These are phyloP conservation scores for Nyctereutes procyonoides DNA, from an alignment of 2,113 vertebrate genomes.

Conservation along the genomic window DNA sequence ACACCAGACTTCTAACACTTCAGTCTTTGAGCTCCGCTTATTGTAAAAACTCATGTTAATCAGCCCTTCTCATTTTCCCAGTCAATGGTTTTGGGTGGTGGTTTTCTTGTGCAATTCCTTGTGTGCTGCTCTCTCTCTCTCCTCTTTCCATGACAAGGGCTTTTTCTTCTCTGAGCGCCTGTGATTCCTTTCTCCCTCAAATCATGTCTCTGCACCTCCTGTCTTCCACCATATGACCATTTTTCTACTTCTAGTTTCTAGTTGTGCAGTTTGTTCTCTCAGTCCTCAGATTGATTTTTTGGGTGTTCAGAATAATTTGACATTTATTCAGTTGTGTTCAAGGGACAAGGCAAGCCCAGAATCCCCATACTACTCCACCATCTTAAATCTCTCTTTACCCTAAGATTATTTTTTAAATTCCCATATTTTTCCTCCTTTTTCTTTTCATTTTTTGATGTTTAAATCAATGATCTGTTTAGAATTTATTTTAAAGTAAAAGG, in stretches of 20 bases:
- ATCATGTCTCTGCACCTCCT: not conserved
- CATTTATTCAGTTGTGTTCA: not conserved
- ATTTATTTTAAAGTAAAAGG: slow-evolving; percentile 3
- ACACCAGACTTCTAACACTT: not conserved
- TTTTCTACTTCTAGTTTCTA: not conserved
- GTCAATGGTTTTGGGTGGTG: not conserved
- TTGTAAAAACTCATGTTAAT: not conserved
- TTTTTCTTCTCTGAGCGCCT: not conserved
- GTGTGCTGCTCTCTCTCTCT: not conserved
- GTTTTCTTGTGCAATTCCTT: not conserved
- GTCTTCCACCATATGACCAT: not conserved
- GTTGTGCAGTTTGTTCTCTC: not conserved
- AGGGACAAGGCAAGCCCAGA: not conserved
- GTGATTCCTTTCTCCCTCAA: not conserved
- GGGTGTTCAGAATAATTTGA: not conserved
- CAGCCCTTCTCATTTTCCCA: not conserved
- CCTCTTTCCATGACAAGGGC: not conserved
- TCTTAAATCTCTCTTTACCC: not conserved
- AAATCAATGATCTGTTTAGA: not conserved
- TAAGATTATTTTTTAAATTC: not conserved
- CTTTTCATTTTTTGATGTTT: not conserved
- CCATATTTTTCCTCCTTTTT: not conserved
- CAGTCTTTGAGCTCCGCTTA: not conserved
- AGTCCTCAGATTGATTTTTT: not conserved
- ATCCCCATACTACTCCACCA: not conserved